phyloP scores from a whole-genome alignment of 2,888 invertebrate genomes.

The Lasioglossum pauxillum region DNA sequence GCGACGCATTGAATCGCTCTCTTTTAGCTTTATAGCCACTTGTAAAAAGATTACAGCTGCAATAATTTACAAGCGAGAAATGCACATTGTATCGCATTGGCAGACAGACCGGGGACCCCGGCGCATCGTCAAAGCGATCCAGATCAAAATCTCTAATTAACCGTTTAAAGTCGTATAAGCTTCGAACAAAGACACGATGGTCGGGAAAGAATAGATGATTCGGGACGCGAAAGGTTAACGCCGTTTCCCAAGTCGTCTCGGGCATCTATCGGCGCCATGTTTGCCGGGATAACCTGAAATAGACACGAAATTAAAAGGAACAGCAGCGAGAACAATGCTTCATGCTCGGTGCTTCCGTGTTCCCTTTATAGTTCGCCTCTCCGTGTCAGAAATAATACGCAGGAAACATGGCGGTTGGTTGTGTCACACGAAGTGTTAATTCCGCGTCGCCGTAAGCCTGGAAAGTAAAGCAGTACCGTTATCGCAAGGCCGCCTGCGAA shows the following conservation, averaged over 20 bases:
- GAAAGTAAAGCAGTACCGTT: conserved; percentile 53
- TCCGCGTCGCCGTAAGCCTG: conserved; percentile 40
- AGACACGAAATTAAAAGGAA: conserved; percentile 4
- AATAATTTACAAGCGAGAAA: neutral
- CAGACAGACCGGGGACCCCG: conserved; percentile 28
- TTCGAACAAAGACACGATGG: neutral
- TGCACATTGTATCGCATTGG: neutral
- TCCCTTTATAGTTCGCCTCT: conserved; percentile 13
- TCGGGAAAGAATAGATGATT: neutral
- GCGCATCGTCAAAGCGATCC: neutral
- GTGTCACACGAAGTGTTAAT: conserved; percentile 44
- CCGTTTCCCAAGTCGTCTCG: neutral
- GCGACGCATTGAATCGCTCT: neutral
- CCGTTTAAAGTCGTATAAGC: neutral
- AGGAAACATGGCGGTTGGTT: conserved; percentile 32
- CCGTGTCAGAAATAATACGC: conserved; percentile 36
- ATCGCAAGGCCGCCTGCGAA: conserved; percentile 57
- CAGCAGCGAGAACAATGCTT: conserved; percentile 4
- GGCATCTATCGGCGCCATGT: neutral
- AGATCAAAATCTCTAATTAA: neutral
- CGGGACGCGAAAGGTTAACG: neutral
- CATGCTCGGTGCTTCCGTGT: neutral
- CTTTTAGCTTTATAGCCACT: conserved; percentile 7
- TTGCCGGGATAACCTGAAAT: neutral
- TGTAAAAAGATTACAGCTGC: neutral